These are phyloP conservation scores for Drosophila longiperda DNA, from an alignment of 2,888 invertebrate species.

Conservation along the genomic window DNA sequence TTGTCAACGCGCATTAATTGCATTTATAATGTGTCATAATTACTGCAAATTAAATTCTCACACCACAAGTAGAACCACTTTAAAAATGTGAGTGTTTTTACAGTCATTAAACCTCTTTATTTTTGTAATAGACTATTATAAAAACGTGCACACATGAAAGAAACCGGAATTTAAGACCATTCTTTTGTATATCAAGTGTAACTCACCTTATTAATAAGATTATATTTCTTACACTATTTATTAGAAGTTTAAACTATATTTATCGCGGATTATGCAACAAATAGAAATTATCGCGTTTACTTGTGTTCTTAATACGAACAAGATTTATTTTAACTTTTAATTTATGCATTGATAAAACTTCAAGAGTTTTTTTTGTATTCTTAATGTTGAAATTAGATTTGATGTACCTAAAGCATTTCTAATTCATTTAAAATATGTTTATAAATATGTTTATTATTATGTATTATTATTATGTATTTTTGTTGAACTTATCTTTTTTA, in stretches of 20 bases:
- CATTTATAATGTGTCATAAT: conserved; percentile 74
- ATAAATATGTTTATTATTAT: neutral
- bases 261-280: neutral
- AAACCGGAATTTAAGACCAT: neutral
- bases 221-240: neutral
- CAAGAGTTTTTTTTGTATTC: neutral
- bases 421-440: neutral
- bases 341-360: neutral
- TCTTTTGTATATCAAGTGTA: neutral
- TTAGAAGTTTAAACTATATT: neutral
- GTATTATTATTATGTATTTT: too few species aligned
- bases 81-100: conserved; percentile 8
- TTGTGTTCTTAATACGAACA: too few species aligned
- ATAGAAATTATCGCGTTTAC: neutral
- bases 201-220: neutral
- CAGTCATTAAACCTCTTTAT: conserved; percentile 20
- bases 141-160: neutral
- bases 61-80: conserved; percentile 23
- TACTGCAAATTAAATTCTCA: conserved; percentile 65
- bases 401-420: neutral
- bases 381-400: neutral
- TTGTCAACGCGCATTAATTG: conserved; percentile 69
- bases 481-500: neutral
- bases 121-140: neutral
- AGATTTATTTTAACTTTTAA: neutral